Base-by-base conservation (phyloP, 2,888 invertebrate genomes). In the Drosophila limbata region DNA sequence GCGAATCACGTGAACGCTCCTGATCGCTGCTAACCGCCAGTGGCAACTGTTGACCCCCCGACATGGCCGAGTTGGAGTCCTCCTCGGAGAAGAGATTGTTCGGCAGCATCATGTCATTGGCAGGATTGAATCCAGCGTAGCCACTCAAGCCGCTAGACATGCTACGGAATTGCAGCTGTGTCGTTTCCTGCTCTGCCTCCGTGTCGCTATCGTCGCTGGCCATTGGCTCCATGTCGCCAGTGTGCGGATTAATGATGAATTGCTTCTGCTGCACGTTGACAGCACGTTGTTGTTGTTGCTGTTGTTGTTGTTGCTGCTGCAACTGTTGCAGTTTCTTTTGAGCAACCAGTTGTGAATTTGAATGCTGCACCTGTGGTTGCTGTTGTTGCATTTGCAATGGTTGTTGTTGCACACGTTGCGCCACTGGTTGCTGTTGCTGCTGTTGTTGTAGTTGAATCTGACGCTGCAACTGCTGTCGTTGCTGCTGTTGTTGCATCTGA, bases 161-260 rank as follows among this genome's bases (percentile, higher is more conserved):
- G 53, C 70, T 76, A 31, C 72, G 81, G 52, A 84, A 82, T 31
- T 76, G 87, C 25, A 84, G 77, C 13, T 87, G 89, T 0, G 80
- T 56, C 6, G 91, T 91, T 56, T 94, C 92, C 39, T 91, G 93
- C n/a, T 91, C 91, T 37, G 94, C 94, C 79, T 95, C 95, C 1
- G 95, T 95, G 73, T 94, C 94, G 71, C 94, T 94, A 69, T 95
- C 95, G 74, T 95, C 95, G 81, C 94, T 94, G 31, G 95, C 95
- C 93, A 96, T 96, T 3, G 96, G 95, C 88, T 97, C 97, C 88
- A 98, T 94, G 90, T 97, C 96, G 42, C 97, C 96, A 75, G 98
- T 97, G 72, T 97, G 94, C 0, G 98, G 97, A 93, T 98, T 98
- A 82, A 98, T 97, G 47, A 98, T 95, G 93, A 96, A 96, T 93